These are phyloP conservation scores for Hydrotaea cyrtoneurina DNA, from an alignment of 2,888 invertebrate genomes.

Conservation along the genomic window DNA sequence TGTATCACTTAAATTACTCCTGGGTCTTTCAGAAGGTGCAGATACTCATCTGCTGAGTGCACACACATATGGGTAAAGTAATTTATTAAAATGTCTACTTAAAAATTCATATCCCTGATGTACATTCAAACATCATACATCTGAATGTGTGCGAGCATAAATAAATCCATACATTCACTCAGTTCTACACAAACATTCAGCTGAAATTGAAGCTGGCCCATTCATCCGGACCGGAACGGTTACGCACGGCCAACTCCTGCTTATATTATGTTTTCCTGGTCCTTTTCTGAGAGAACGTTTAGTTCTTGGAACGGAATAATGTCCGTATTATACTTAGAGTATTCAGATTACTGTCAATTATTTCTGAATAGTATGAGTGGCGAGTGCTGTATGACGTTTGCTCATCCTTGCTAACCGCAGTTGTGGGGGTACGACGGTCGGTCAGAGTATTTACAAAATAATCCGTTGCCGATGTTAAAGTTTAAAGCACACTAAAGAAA, in stretches of 20 bases:
- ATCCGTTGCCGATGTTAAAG: not conserved
- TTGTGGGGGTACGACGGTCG: too few species aligned
- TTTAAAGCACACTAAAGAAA: slow-evolving; percentile 25
- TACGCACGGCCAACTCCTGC: slow-evolving; percentile 34
- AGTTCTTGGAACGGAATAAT: slow-evolving; percentile 3
- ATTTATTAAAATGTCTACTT: slow-evolving; percentile 36
- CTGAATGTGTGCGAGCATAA: not conserved
- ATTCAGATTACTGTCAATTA: slow-evolving; percentile 29
- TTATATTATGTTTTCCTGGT: slow-evolving; percentile 29
- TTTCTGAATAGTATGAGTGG: slow-evolving; percentile 17
- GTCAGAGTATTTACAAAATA: not conserved
- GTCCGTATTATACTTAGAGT: slow-evolving; percentile 1
- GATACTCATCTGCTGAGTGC: not conserved
- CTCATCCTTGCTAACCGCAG: too few species aligned
- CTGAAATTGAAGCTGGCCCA: not conserved
- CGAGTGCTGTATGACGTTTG: slow-evolving; percentile 8
- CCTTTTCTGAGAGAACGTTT: not conserved
- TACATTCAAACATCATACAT: slow-evolving; percentile 30
- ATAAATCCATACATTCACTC: not conserved
- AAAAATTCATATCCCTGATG: slow-evolving; percentile 37
- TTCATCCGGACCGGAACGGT: slow-evolving; percentile 27
- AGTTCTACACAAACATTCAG: not conserved
- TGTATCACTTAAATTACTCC: too few species aligned
- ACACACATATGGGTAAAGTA: slow-evolving; percentile 2
- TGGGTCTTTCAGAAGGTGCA: too few species aligned